Evolutionary conservation across 1,140 invertebrate genomes (phyloP).

Genomic region (Euura lappo): DNA sequence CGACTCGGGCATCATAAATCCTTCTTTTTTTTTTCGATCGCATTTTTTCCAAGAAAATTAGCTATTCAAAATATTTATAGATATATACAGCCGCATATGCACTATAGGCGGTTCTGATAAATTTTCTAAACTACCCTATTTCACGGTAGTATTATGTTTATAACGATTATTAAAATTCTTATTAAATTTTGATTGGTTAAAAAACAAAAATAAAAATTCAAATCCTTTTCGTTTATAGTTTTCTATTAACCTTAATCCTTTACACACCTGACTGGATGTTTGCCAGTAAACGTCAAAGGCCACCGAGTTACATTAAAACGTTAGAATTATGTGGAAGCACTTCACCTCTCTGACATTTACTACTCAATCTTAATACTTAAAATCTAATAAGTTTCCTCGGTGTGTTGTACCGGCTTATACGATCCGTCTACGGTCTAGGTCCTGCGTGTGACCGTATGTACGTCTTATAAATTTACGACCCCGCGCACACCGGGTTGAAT

Average conservation of each 20-base stretch:
- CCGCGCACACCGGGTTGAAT: background rate
- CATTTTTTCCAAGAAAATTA: no score
- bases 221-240: background rate
- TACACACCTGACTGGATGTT: background rate
- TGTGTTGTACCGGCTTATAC: background rate
- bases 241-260: slow-evolving; percentile 4
- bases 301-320: slow-evolving; percentile 7
- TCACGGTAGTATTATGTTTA: no score
- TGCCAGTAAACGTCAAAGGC: slow-evolving; percentile 3
- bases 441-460: background rate
- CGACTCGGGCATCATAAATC: background rate
- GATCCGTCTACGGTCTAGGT: background rate
- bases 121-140: no score
- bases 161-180: no score
- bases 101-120: no score
- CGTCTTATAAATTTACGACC: background rate
- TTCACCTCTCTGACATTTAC: slow-evolving; percentile 7
- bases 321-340: slow-evolving; percentile 5
- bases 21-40: no score
- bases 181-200: no score
- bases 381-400: background rate
- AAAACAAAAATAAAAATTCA: no score
- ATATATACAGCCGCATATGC: no score
- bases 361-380: slow-evolving; percentile 7
- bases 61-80: no score